These are phyloP conservation scores for Glandiceps talaboti DNA, from an alignment of 53 echinoderm and acorn worm species.

Conservation along the genomic window DNA sequence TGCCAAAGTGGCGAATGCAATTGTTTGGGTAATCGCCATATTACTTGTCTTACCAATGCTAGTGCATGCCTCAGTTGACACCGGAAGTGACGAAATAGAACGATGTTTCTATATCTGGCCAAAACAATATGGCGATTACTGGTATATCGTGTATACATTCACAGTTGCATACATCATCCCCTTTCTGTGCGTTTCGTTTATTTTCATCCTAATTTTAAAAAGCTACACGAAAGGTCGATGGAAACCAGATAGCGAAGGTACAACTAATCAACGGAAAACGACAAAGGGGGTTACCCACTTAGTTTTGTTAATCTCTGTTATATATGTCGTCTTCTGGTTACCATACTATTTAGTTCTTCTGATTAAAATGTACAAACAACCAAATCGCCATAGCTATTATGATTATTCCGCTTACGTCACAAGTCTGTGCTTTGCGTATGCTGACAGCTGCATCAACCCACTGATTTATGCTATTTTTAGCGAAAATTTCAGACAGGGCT, in stretches of 20 bases:
- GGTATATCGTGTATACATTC: constrained; percentile 20
- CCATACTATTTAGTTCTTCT: constrained; percentile 30
- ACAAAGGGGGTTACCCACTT: constrained; percentile 27
- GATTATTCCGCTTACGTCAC: constrained; percentile 18
- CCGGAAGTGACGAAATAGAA: not conserved
- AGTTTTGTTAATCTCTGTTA: constrained; percentile 12
- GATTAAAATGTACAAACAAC: not conserved
- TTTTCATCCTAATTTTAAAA: constrained; percentile 23
- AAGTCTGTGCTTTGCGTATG: constrained; percentile 31
- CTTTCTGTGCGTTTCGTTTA: constrained; percentile 1
- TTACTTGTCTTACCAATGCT: constrained; percentile 23
- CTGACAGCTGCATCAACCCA: constrained; percentile 38
- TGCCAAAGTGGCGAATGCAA: constrained; percentile 4
- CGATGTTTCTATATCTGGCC: constrained; percentile 37
- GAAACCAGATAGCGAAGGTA: constrained; percentile 28
- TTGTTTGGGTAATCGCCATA: constrained; percentile 20
- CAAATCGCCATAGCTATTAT: not conserved
- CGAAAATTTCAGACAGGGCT: constrained; percentile 22
- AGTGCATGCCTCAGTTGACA: constrained; percentile 8
- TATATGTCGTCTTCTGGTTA: constrained; percentile 21
- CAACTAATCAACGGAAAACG: constrained; percentile 17
- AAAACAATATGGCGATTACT: constrained; percentile 6
- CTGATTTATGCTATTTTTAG: constrained; percentile 28
- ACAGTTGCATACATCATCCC: constrained; percentile 21
- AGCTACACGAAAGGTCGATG: constrained; percentile 33